Conservation (phyloP, 2,113 vertebrate genomes). For the Agelaius phoeniceus region DNA sequence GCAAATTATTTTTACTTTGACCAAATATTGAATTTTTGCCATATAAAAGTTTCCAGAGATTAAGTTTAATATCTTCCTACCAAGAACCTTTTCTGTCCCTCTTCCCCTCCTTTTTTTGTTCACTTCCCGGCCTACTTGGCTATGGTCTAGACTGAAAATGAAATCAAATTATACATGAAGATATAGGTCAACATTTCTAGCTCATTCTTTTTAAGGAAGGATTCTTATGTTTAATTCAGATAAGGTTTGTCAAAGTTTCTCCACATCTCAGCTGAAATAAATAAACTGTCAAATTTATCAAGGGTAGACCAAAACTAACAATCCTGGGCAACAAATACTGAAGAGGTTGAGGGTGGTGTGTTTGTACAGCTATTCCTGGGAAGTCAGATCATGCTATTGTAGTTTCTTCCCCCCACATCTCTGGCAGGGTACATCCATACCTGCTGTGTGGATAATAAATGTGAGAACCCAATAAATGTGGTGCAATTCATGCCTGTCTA, state of each 20-base stretch:
- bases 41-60: background rate
- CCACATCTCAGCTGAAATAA: background rate
- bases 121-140: background rate
- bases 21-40: background rate
- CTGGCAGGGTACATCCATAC: background rate
- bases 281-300: background rate
- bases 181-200: background rate
- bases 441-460: background rate
- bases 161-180: background rate
- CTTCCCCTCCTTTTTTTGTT: background rate
- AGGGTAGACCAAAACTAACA: background rate
- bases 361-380: background rate
- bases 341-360: background rate
- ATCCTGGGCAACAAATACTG: background rate
- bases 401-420: background rate
- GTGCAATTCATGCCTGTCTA: background rate
- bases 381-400: rapidly evolving
- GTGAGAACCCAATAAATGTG: background rate
- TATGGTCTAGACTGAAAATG: background rate
- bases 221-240: background rate
- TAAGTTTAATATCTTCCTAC: background rate
- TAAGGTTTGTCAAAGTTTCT: background rate
- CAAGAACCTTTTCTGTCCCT: background rate
- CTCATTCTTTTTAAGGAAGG: background rate
- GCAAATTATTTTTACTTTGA: background rate